Evolutionary conservation across 2,888 invertebrate species (phyloP), one percentile per base, ranked within the genome.

Genomic region (Amiota minor): DNA sequence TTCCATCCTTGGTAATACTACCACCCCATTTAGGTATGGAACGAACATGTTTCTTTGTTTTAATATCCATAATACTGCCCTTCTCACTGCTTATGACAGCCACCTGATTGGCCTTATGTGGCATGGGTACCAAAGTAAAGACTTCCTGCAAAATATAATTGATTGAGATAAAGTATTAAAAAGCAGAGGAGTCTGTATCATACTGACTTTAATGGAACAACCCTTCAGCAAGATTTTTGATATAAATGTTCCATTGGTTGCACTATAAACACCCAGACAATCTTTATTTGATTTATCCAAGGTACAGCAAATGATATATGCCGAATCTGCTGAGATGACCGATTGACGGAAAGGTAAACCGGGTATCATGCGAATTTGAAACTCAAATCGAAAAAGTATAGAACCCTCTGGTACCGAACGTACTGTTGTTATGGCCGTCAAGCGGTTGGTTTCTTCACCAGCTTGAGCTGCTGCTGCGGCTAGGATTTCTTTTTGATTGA

Each of bases 1-100:
- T 97, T 1, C 97, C 97, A 86, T 97, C 97, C 77, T 92, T 92
- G 0, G 96, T 96, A 80, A 96, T 94, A 70, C 93, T 94, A 0
- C 98, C 98, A 79, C 96, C 96, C 98, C 98, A 98, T 83, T 97
- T 95, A 0, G 95, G 94, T 14, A 98, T 94, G 0, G 95, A 94
- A 70, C 97, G 92, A n/a, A 98, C 91, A 77, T 96, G 94, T 82
- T 95, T 94, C 84, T 97, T 98, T 18, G 93, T 95, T 86, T 95
- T 95, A 75, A 98, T 95, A 85, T 98, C 98, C 81, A 98, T 91
- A 56, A 98, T 94, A 76, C 95, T 96, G 12, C 96, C 96, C 88
- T 97, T 98, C 83, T 98, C 98, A 10, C 93, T 93, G 71, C 97
- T 96, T 4, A 98, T 94, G 0, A 98, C 93, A 0, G 96, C 97